A percentile compares a stretch with the other conserved stretches of the same genome.
Evolutionary conservation across 1,140 invertebrate species (phyloP).

Genomic region (Pachyrhynchus sulphureomaculatus): DNA sequence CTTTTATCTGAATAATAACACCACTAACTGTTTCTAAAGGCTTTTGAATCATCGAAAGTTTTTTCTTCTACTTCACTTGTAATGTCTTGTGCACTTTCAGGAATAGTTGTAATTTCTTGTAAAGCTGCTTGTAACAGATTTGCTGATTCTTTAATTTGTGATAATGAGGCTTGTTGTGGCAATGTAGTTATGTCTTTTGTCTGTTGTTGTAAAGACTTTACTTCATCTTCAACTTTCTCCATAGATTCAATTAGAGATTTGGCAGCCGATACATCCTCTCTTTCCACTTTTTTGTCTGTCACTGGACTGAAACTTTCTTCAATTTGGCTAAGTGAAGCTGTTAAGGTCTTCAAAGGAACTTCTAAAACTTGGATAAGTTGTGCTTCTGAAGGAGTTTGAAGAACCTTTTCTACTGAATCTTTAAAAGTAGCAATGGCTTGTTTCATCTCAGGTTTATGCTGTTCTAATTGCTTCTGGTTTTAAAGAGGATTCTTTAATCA

Average conservation of each 20-base stretch:
- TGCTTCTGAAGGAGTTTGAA: not conserved
- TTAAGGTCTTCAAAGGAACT: conserved; percentile 10
- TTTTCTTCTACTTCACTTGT: conserved; percentile 2
- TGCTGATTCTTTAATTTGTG: conserved; percentile 7
- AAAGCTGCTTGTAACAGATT: conserved; percentile 1
- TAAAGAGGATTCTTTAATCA: not conserved
- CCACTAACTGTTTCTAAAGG: conserved; percentile 1
- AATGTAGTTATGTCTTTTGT: not conserved
- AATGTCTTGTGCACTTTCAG: conserved; percentile 1
- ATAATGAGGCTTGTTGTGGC: not conserved
- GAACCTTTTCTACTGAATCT: conserved; percentile 6
- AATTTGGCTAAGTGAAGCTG: conserved; percentile 2
- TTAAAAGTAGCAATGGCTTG: conserved; percentile 6
- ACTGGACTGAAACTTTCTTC: not conserved
- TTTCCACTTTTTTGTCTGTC: not conserved
- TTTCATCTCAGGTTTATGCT: conserved; percentile 2
- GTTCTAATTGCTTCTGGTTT: not conserved
- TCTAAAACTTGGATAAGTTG: conserved; percentile 10
- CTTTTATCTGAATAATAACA: conserved; percentile 6
- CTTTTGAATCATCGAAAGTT: not conserved
- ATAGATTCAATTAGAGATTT: not conserved
- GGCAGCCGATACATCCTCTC: not conserved
- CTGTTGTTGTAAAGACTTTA: not conserved
- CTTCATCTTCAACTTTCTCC: not conserved
- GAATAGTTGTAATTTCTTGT: not conserved